Evolutionary conservation across 2,797 vertebrate species (phyloP), one percentile per base, ranked within the genome.

Genomic region (Malacoraja senta): DNA sequence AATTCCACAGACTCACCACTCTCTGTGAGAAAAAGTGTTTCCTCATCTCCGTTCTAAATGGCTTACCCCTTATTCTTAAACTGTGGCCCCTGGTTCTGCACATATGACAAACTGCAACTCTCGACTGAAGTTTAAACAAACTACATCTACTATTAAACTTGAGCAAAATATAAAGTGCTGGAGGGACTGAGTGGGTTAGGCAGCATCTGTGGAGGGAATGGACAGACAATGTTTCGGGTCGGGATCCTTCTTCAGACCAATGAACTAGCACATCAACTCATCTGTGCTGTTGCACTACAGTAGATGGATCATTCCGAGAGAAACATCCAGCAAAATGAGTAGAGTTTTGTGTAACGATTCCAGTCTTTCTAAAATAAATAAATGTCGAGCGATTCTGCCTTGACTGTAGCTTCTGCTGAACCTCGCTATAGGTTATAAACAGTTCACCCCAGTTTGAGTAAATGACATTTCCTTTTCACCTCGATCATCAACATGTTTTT

Each of bases 401-500:
- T 68, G 19, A 32, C 32, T 65, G 32, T 2, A 9, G 8, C 8
- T 32, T 68, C n/a, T 88, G 63, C 32, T 68, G 63, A 88, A 88
- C n/a, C 77, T 6, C 2, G 32, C 77, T 35, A 12, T 17, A 78
- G n/a, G 12, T 15, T 35, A 53, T 53, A 35, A 77, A 78, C 15
- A 9, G n/a, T 35, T 88, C 84, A 88, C 19, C 61, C 68, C n/a
- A 35, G 12, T 9, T 8, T 35, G 84, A 88, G 32, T 68, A 68
- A 88, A 68, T 35, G 17, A 44, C n/a, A 88, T 88, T 88, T 88
- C 84, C 84, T 88, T 65, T 88, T 35, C 84, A 88, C 61, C 8
- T 8, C n/a, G 35, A n/a, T 88, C 61, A 65, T 86, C 84, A 88
- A 88, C 84, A 88, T 88, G 84, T 88, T 88, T 88, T 88, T 88